Conservation (phyloP, 2,888 invertebrate species). For the Leptogaster cylindrica region DNA sequence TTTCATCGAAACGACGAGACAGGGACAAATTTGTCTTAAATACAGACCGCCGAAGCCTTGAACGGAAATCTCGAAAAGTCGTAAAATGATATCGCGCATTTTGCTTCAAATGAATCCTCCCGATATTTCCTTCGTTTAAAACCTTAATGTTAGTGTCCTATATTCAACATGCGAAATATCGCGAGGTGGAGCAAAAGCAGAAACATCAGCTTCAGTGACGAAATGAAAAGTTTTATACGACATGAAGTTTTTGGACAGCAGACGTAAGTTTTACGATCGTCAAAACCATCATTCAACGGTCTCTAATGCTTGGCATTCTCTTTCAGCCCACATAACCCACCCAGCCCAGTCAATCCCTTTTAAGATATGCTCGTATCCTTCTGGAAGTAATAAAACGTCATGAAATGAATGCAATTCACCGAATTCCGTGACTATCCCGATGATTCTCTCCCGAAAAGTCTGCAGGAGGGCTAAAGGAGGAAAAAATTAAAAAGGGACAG, state of each 20-base stretch:
- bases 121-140: conserved; percentile 15
- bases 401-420: conserved; percentile 43
- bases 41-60: conserved; percentile 22
- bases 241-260: conserved; percentile 44
- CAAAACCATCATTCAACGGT: conserved; percentile 42
- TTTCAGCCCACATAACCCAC: background rate
- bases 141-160: background rate
- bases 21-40: conserved; percentile 35
- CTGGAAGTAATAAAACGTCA: conserved; percentile 45
- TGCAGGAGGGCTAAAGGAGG: conserved; percentile 21
- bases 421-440: background rate
- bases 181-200: background rate
- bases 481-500: conserved; percentile 17
- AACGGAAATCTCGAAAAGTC: conserved; percentile 44
- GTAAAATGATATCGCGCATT: conserved; percentile 42
- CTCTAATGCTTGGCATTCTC: conserved; percentile 15
- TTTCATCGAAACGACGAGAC: background rate
- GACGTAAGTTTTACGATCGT: conserved; percentile 45
- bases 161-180: too few species aligned
- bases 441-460: conserved; percentile 37
- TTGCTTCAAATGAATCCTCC: conserved; percentile 30
- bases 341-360: background rate
- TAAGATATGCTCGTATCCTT: conserved; percentile 11
- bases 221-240: conserved; percentile 45
- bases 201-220: background rate